A percentile compares a stretch with the other conserved stretches of the same genome.
These are phyloP conservation scores for Mustela lutreola DNA, from an alignment of 2,113 vertebrate genomes.

Conservation along the genomic window DNA sequence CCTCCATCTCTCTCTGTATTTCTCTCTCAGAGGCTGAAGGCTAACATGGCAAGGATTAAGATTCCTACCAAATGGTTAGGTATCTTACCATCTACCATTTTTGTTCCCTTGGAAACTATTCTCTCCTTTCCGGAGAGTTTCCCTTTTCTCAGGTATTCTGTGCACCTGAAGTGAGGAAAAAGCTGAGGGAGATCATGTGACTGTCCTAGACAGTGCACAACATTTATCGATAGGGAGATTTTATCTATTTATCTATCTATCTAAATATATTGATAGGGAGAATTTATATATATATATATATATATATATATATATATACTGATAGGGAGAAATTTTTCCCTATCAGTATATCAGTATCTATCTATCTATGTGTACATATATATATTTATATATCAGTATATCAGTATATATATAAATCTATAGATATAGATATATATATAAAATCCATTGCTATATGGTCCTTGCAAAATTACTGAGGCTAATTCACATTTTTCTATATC, in stretches of 20 bases:
- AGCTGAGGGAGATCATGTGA: neutral
- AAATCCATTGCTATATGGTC: neutral
- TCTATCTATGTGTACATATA: no score
- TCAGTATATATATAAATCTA: neutral
- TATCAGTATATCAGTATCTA: no score
- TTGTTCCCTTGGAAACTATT: neutral
- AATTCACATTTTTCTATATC: neutral
- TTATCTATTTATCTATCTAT: neutral
- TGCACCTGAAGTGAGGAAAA: neutral
- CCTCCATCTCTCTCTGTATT: neutral
- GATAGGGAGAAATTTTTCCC: no score
- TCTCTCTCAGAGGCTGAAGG: neutral
- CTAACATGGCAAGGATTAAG: neutral
- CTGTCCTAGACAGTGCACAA: neutral
- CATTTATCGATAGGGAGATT: neutral
- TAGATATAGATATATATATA: neutral
- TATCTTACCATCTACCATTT: neutral
- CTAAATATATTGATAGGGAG: neutral
- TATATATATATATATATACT: neutral
- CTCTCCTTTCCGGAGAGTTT: neutral
- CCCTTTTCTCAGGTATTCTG: neutral
- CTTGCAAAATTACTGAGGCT: neutral
- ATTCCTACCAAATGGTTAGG: neutral
- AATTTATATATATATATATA: no score
- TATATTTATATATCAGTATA: no score